Evolutionary conservation across 1,140 invertebrate species (phyloP).

Genomic region (Papilio xuthus): DNA sequence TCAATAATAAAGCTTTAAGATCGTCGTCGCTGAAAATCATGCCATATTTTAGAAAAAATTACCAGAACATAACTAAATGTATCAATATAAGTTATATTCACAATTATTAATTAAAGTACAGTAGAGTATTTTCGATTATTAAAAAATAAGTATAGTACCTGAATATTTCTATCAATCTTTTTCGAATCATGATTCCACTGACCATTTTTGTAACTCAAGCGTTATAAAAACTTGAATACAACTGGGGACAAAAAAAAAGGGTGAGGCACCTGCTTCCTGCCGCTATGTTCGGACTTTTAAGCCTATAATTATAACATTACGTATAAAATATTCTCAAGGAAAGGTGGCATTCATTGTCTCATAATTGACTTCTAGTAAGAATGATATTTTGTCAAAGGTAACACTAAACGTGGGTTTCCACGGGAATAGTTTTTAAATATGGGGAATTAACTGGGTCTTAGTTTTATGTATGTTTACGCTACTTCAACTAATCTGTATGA

Average conservation of each 20-base stretch:
- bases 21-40: too few relatives aligned
- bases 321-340: background rate
- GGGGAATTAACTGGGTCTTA: too few relatives aligned
- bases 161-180: background rate
- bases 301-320: background rate
- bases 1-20: too few relatives aligned
- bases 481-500: constrained; percentile 1
- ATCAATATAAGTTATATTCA: too few relatives aligned
- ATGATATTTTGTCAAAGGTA: background rate
- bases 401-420: too few relatives aligned
- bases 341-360: background rate
- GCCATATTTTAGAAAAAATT: too few relatives aligned
- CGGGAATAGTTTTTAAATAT: too few relatives aligned
- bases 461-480: background rate
- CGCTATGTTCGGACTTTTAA: constrained; percentile 3
- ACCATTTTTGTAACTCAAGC: background rate
- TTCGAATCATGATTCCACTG: background rate
- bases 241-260: constrained; percentile 15
- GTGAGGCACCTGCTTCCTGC: constrained; percentile 22
- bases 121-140: background rate
- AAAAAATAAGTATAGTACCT: background rate
- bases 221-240: constrained; percentile 24
- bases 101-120: too few relatives aligned
- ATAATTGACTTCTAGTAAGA: background rate
- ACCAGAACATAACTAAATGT: too few relatives aligned